Percentiles rank a stretch among this genome's conserved stretches.
phyloP scores from a whole-genome alignment of 2,888 invertebrate genomes.

The Oscheius onirici region DNA sequence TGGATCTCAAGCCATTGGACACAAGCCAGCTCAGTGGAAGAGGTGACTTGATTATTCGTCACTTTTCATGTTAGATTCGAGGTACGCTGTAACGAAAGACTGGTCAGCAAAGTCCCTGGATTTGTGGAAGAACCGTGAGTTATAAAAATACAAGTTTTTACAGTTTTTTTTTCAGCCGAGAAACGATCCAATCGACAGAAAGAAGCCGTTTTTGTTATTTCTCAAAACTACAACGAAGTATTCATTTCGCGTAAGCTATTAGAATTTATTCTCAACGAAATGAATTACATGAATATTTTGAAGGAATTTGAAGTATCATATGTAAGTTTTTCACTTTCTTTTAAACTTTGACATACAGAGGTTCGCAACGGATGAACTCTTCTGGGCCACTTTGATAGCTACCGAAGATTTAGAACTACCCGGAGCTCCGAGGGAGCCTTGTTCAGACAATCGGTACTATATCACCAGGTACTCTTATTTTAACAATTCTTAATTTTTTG shows the following conservation, averaged over 20 bases:
- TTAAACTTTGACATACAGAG: not conserved
- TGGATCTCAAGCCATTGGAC: slow-evolving; percentile 31
- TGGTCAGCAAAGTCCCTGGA: slow-evolving; percentile 16
- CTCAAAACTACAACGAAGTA: slow-evolving; percentile 35
- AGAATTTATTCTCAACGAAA: slow-evolving; percentile 16
- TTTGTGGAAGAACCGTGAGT: slow-evolving; percentile 27
- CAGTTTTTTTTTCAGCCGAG: slow-evolving; percentile 15
- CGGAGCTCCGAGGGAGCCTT: slow-evolving; percentile 10
- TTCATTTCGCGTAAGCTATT: slow-evolving; percentile 21
- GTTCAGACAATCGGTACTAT: slow-evolving; percentile 11
- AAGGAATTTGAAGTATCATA: slow-evolving; percentile 28
- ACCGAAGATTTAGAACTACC: slow-evolving; percentile 29
- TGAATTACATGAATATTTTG: slow-evolving; percentile 29
- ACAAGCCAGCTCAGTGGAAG: slow-evolving; percentile 35
- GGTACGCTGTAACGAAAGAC: slow-evolving; percentile 15
- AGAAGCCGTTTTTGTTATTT: slow-evolving; percentile 22
- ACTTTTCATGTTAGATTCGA: not conserved
- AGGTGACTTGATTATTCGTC: not conserved
- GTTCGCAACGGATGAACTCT: slow-evolving; percentile 32
- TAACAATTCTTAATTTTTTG: not conserved
- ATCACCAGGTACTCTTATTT: slow-evolving; percentile 20
- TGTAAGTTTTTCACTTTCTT: slow-evolving; percentile 4
- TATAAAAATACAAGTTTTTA: not conserved
- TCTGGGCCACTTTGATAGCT: slow-evolving; percentile 33
- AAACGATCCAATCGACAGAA: not conserved